Evolutionary conservation across 2,888 invertebrate species (phyloP).

Genomic region (Physocephala rufipes): DNA sequence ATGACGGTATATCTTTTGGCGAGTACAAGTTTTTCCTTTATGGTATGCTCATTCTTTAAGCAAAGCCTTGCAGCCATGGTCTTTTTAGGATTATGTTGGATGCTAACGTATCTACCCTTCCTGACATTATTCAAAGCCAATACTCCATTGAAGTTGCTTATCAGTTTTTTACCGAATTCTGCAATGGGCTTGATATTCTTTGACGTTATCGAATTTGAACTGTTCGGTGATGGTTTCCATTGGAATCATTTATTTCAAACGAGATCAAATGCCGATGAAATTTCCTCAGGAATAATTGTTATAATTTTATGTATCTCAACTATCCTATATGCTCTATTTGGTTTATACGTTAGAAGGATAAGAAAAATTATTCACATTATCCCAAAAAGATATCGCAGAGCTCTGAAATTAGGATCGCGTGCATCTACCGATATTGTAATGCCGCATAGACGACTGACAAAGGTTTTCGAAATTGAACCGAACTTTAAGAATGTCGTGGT

Average conservation of each 20-base stretch:
- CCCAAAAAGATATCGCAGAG: background rate
- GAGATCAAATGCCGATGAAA: background rate
- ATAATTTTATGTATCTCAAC: background rate
- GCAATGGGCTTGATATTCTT: slow-evolving; percentile 70
- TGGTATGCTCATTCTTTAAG: slow-evolving; percentile 77
- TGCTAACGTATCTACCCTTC: slow-evolving; percentile 77
- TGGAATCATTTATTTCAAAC: background rate
- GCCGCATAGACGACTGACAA: slow-evolving; percentile 55
- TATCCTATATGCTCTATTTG: slow-evolving; percentile 16
- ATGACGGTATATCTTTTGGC: slow-evolving; percentile 74
- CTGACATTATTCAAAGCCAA: slow-evolving; percentile 53
- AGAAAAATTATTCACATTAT: background rate
- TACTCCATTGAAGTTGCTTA: background rate
- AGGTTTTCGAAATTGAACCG: slow-evolving; percentile 67
- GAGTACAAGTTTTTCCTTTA: slow-evolving; percentile 77
- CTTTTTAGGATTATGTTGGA: slow-evolving; percentile 77
- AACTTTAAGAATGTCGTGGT: slow-evolving; percentile 64
- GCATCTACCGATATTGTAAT: slow-evolving; percentile 53
- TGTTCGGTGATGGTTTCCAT: background rate
- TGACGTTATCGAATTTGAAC: slow-evolving; percentile 44
- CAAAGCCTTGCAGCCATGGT: slow-evolving; percentile 69
- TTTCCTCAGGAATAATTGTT: slow-evolving; percentile 1
- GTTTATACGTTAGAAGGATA: background rate
- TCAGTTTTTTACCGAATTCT: slow-evolving; percentile 73
- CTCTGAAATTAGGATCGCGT: background rate